Conservation (phyloP, 2,888 invertebrate genomes). For the Drosophila quinaria region DNA sequence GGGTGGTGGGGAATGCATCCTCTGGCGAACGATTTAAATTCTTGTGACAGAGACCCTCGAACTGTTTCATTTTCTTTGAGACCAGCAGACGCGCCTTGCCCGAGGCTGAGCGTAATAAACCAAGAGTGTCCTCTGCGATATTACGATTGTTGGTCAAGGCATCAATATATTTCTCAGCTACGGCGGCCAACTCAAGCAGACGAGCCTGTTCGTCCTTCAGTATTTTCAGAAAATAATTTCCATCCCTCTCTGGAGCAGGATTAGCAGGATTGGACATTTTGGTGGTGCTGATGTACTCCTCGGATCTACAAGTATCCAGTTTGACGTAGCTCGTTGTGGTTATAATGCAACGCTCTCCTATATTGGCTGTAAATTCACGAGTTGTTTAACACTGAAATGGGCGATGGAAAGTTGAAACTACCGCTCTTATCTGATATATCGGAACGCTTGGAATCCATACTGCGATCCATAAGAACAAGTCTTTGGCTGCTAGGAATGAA, state of each 20-base stretch:
- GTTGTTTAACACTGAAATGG: slow-evolving; percentile 87
- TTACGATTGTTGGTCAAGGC: slow-evolving; percentile 86
- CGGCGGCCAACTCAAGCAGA: slow-evolving; percentile 89
- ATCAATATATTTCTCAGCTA: slow-evolving; percentile 90
- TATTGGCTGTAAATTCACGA: slow-evolving; percentile 88
- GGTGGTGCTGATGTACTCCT: slow-evolving; percentile 37
- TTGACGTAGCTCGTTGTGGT: slow-evolving; percentile 71
- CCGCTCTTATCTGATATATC: slow-evolving; percentile 90
- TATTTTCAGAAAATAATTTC: slow-evolving; percentile 91
- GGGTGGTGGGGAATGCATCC: slow-evolving; percentile 95
- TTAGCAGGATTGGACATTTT: slow-evolving; percentile 18
- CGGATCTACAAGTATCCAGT: slow-evolving; percentile 69
- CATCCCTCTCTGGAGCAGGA: slow-evolving; percentile 86
- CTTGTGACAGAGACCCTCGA: slow-evolving; percentile 92
- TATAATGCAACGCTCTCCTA: slow-evolving; percentile 86
- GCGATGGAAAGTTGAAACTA: slow-evolving; percentile 88
- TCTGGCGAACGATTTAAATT: slow-evolving; percentile 89
- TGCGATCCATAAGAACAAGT: slow-evolving; percentile 89
- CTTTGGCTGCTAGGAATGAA: slow-evolving; percentile 43
- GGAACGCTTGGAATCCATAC: slow-evolving; percentile 92
- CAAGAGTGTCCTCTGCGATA: slow-evolving; percentile 92
- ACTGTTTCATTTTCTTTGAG: slow-evolving; percentile 97
- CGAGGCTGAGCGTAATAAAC: slow-evolving; percentile 93
- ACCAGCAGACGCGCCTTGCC: slow-evolving; percentile 96
- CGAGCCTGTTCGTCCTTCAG: slow-evolving; percentile 91